Percentiles rank a stretch among this genome's conserved stretches.
Conservation (phyloP, 2,888 invertebrate species). For the Hoplodrina blanda region DNA sequence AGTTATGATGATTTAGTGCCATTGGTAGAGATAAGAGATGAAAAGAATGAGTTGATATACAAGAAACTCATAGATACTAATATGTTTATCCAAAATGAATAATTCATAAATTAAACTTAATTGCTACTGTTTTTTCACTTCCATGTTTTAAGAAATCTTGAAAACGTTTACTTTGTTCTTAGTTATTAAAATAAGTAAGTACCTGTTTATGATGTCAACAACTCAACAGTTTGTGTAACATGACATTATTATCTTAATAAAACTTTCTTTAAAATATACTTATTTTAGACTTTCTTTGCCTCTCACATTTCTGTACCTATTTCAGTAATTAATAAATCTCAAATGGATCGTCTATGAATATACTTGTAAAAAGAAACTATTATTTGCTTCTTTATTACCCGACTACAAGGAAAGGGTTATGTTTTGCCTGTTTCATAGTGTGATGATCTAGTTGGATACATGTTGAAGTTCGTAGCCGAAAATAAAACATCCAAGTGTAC, state of each 20-base stretch:
- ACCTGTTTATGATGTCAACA: constrained; percentile 1
- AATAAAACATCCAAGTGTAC: too few species aligned
- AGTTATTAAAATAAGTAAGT: constrained; percentile 3
- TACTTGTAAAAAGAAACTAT: too few species aligned
- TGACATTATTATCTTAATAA: constrained; percentile 23
- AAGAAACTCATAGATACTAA: constrained; percentile 75
- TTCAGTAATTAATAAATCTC: too few species aligned
- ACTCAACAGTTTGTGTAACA: constrained; percentile 12
- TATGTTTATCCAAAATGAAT: constrained; percentile 53
- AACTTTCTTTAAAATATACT: constrained; percentile 58
- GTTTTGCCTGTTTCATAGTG: too few species aligned
- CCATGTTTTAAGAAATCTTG: constrained; percentile 11
- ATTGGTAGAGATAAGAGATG: constrained; percentile 78
- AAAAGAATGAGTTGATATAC: constrained; percentile 74
- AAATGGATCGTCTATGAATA: too few species aligned
- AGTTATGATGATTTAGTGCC: constrained; percentile 66
- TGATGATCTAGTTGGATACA: too few species aligned
- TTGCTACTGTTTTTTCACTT: constrained; percentile 1
- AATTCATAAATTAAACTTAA: constrained; percentile 9
- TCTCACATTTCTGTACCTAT: too few species aligned
- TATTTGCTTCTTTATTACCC: too few species aligned
- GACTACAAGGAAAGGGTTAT: too few species aligned
- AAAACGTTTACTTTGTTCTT: constrained; percentile 11
- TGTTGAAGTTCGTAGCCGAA: too few species aligned
- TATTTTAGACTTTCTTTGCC: background rate